Evolutionary conservation across 2,113 vertebrate species (phyloP), one percentile per base, ranked within the genome.

Genomic region (Ciconia stormi): DNA sequence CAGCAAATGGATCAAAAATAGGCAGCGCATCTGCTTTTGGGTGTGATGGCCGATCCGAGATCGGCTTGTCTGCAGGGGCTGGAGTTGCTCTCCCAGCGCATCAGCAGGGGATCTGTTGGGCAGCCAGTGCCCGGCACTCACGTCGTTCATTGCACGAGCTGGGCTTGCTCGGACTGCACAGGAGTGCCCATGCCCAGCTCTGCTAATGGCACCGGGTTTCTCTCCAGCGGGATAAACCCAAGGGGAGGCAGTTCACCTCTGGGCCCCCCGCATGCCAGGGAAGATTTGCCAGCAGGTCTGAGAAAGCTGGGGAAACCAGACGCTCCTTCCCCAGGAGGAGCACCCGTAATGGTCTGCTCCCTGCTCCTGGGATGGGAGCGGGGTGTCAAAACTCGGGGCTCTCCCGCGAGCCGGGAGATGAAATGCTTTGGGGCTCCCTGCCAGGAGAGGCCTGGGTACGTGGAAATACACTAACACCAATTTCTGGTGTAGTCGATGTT

Each of bases 61-160:
- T 34, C 63, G 14, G 25, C 70, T 16, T 6, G 13, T 42, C 53
- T 46, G 85, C 46, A 34, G 34, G 56, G 56, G 40, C 66, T 55
- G 74, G 38, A 27, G 22, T 2, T 12, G 38, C 14, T 22, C 17
- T 80, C 23, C 40, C 56, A 16, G 47, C 2, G 2, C 44, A 29
- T 26, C 36, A 3, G 13, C 6, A 10, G 29, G 49, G 70, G 22
- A 27, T 7, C 18, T 1, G 2, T 3, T 3, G 17, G 58, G 59
- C 59, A 26, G 53, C 30, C 27, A 2, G 13, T 14, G 21, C 46
- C 27, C 11, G 0, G 11, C 38, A 7, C 22, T 3, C 40, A 6
- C 36, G 2, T 0, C 10, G 62, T 1, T 11, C 53, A 1, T 25
- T 4, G 25, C 52, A 11, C 0, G 6, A 36, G 46, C 63, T 11